Evolutionary conservation across 2,888 invertebrate genomes (phyloP), one percentile per base, ranked within the genome.

Genomic region (Bhutanitis thaidina): DNA sequence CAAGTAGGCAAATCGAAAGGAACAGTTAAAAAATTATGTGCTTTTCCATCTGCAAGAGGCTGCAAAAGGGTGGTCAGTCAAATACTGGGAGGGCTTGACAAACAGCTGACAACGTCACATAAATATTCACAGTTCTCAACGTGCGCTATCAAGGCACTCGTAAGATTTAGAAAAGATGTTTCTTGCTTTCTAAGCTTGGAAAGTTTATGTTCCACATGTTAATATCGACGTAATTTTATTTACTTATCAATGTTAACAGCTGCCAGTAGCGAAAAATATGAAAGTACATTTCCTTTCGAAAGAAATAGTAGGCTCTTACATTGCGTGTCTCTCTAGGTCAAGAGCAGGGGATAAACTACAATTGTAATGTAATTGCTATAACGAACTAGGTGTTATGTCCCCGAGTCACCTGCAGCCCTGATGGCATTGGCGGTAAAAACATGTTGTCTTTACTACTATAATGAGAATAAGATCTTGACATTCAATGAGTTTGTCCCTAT

Each of bases 171-270:
- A 49, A 39, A 48, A 44, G 27, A 44, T 49, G 44, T 52, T 49
- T 54, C 46, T 58, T 70, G 68, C n/a, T n/a, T n/a, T n/a, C 71
- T 75, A 74, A 75, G 69, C 59, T 43, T 58, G 57, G 64, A 65
- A 66, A 67, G 61, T 61, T 60, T 47, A 54, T 54, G 52, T 34
- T 52, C 45, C 29, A 52, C 40, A 50, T 45, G 43, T 43, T 37
- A n/a, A 7, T 37, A 9, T 36, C 35, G 10, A 34, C 34, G 3
- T 14, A 27, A 36, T 44, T 43, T 29, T 36, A 27, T 36, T 27
- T 27, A 44, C 36, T 44, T 36, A 44, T 36, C 36, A 36, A 35
- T 44, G 25, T 29, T 10, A 43, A 14, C 14, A 36, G 14, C 4
- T 30, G 10, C n/a, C 32, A 25, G 25, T 7, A 20, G 29, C 27